phyloP scores from a whole-genome alignment of 2,888 invertebrate species.

The Trachelus stipa region DNA sequence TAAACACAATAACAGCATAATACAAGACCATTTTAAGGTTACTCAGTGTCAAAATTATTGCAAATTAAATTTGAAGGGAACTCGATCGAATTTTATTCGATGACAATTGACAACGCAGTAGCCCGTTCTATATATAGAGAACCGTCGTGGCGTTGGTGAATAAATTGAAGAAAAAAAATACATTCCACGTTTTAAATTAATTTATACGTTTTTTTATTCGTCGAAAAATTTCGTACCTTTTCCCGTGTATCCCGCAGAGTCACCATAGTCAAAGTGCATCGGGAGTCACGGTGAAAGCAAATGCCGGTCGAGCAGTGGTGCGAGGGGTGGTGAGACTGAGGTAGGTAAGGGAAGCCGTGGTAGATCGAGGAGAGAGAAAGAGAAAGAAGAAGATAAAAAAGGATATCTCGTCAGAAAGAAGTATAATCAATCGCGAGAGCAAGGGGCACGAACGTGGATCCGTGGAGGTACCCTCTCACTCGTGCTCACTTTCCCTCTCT shows the following conservation, averaged over 20 bases:
- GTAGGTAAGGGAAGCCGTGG: slow-evolving; percentile 15
- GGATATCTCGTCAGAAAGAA: background rate
- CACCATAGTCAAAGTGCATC: slow-evolving; percentile 46
- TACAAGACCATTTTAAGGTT: background rate
- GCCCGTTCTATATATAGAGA: background rate
- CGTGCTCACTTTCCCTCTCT: slow-evolving; percentile 64
- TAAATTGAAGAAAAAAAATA: background rate
- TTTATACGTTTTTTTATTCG: background rate
- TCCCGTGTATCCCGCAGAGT: background rate
- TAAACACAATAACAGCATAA: background rate
- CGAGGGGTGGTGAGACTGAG: slow-evolving; percentile 5
- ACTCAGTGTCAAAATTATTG: background rate
- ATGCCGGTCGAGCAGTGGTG: slow-evolving; percentile 11
- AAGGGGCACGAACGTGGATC: background rate
- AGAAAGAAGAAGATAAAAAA: slow-evolving; percentile 19
- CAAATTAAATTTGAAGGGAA: background rate
- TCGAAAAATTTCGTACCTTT: background rate
- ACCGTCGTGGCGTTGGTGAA: background rate
- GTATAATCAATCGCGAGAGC: slow-evolving; percentile 1
- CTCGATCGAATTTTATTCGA: background rate
- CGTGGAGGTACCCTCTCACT: background rate
- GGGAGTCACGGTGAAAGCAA: slow-evolving; percentile 54
- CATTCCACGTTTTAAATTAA: too few species aligned
- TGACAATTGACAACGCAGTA: background rate
- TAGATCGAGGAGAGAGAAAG: slow-evolving; percentile 23